Evolutionary conservation across 2,797 vertebrate species (phyloP).

Genomic region (Aratinga solstitialis): DNA sequence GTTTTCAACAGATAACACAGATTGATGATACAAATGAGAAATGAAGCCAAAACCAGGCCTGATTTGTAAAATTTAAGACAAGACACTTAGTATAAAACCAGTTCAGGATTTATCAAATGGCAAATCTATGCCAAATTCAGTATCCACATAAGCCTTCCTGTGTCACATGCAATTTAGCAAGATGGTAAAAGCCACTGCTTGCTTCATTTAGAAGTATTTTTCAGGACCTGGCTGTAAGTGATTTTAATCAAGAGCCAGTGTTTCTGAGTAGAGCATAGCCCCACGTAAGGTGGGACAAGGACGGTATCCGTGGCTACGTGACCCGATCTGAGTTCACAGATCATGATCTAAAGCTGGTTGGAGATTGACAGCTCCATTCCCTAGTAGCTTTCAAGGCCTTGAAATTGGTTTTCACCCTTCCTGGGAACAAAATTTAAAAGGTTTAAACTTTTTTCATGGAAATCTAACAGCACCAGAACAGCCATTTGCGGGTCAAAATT

Average conservation of each 20-base stretch:
- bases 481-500: not conserved
- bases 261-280: not conserved
- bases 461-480: not conserved
- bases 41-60: not conserved
- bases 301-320: accelerated
- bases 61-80: not conserved
- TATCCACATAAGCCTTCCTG: not conserved
- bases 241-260: not conserved
- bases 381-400: not conserved
- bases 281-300: not conserved
- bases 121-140: not conserved
- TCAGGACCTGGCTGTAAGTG: not conserved
- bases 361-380: not conserved
- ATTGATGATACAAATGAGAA: not conserved
- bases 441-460: not conserved
- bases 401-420: not conserved
- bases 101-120: not conserved
- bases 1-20: not conserved
- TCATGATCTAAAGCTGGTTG: not conserved
- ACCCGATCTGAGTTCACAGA: not conserved
- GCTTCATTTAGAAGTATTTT: not conserved
- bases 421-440: not conserved
- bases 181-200: not conserved
- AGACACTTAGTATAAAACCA: not conserved
- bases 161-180: not conserved